These are phyloP conservation scores for Craseonycteris thonglongyai DNA, from an alignment of 2,113 vertebrate genomes.

Conservation along the genomic window DNA sequence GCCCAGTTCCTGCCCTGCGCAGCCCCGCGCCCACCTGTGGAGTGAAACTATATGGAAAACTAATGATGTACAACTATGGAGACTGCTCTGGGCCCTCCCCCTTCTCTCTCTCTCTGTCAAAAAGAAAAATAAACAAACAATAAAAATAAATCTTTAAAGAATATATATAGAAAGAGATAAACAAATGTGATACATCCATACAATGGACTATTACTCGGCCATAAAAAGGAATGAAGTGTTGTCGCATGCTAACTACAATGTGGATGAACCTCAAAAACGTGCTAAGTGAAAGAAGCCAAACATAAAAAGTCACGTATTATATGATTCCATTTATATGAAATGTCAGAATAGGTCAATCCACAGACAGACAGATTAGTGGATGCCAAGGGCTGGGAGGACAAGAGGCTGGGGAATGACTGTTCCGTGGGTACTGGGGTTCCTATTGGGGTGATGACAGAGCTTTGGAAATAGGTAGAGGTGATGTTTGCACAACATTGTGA, in stretches of 20 bases:
- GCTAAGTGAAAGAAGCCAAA: not conserved
- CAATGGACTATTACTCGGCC: not conserved
- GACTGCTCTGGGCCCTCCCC: no score
- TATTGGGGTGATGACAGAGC: not conserved
- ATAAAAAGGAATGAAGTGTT: not conserved
- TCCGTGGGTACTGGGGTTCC: not conserved
- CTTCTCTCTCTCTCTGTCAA: no score
- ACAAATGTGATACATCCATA: no score
- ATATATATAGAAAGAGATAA: not conserved
- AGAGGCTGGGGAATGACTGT: no score
- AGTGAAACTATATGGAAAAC: no score
- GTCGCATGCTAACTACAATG: not conserved
- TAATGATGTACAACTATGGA: no score
- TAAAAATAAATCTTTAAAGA: no score
- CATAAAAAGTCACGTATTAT: not conserved
- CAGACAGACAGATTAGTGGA: not conserved
- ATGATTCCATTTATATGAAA: not conserved
- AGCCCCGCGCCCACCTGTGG: no score
- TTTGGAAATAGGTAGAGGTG: not conserved
- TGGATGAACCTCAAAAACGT: not conserved
- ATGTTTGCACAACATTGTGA: not conserved
- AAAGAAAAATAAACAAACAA: no score
- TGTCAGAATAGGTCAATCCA: no score
- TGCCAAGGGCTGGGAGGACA: not conserved
- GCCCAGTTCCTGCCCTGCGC: no score